Conservation (phyloP, 2,797 vertebrate species). For the Babyrousa celebensis region DNA sequence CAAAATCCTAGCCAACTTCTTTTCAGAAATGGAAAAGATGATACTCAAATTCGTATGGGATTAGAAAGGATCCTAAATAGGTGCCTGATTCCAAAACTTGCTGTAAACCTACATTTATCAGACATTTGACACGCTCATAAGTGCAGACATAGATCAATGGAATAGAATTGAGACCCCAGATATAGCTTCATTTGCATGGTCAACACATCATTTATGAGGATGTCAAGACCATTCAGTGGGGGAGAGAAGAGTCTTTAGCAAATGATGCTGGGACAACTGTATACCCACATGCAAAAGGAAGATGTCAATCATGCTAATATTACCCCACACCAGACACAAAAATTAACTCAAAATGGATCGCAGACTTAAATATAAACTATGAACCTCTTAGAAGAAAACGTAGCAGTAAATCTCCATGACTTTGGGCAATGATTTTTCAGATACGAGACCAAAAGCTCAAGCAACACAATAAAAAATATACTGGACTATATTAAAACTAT, state of each 20-base stretch:
- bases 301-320: neutral
- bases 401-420: neutral
- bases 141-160: neutral
- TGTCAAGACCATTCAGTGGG: neutral
- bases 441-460: neutral
- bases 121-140: neutral
- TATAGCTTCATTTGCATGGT: neutral
- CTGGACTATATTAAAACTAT: slow-evolving; percentile 5
- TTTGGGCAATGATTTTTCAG: neutral
- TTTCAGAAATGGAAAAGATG: neutral
- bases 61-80: neutral
- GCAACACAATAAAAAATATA: slow-evolving; percentile 28
- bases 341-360: slow-evolving; percentile 10
- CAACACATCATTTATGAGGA: neutral
- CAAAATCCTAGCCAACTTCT: neutral
- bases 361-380: neutral
- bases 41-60: neutral
- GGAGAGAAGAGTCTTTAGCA: neutral
- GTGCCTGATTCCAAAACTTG: neutral
- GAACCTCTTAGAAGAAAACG: neutral
- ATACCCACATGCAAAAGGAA: neutral
- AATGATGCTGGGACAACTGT: neutral
- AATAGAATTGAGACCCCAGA: neutral
- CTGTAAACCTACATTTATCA: neutral
- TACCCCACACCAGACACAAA: neutral